Evolutionary conservation across 2,113 vertebrate species (phyloP).

Genomic region (Emydura subglobosa): DNA sequence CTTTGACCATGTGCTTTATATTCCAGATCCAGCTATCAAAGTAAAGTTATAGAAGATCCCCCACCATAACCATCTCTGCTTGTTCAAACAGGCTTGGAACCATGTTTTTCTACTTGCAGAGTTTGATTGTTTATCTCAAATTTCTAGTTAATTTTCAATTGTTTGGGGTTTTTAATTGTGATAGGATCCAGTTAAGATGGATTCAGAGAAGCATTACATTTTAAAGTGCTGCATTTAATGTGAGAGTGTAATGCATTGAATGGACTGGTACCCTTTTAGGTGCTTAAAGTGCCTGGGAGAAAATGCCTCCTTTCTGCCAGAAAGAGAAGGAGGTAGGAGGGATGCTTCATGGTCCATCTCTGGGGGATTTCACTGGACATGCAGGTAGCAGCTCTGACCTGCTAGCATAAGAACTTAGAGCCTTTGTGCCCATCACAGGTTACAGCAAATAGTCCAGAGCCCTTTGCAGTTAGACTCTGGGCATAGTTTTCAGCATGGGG

Average conservation of each 20-base stretch:
- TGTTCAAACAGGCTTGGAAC: neutral
- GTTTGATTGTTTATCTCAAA: neutral
- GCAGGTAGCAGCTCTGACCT: neutral
- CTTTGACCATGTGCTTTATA: no score
- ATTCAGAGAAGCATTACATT: neutral
- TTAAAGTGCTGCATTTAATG: neutral
- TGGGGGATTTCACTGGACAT: neutral
- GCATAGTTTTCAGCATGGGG: no score
- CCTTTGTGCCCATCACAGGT: no score
- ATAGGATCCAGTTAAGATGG: neutral
- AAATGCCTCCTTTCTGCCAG: neutral
- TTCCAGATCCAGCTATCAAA: no score
- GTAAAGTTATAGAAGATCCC: no score
- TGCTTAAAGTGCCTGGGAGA: neutral
- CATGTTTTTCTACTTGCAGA: neutral
- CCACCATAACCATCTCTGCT: neutral
- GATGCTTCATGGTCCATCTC: neutral
- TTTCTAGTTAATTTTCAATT: neutral
- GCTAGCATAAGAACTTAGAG: no score
- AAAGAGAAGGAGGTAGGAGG: neutral
- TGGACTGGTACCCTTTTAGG: neutral
- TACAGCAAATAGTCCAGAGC: no score
- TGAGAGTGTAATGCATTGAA: neutral
- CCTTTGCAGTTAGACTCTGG: no score
- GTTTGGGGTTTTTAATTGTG: neutral